Percentiles rank a stretch among this genome's conserved stretches.
phyloP scores from a whole-genome alignment of 2,113 vertebrate genomes.

The Rhombomys opimus region DNA sequence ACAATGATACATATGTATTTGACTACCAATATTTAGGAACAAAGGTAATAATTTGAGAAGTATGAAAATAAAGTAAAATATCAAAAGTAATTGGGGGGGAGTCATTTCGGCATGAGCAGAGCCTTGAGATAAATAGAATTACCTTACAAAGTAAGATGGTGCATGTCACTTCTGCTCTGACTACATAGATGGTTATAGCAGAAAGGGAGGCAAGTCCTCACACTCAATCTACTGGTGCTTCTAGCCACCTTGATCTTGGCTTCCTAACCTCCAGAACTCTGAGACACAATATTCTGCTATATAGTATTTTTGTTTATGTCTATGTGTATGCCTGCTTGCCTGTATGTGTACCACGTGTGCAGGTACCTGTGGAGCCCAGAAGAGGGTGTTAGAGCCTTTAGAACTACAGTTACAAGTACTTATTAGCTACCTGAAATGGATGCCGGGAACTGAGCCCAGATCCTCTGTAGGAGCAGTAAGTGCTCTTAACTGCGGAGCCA shows the following conservation, averaged over 20 bases:
- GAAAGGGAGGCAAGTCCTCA: not conserved
- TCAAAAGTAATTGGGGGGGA: not conserved
- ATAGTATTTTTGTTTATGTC: not conserved
- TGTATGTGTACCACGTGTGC: too few relatives aligned
- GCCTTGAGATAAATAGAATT: not conserved
- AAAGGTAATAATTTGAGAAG: conserved; percentile 25
- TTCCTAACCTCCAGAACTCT: not conserved
- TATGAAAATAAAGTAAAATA: conserved; percentile 18
- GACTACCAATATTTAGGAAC: not conserved
- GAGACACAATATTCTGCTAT: not conserved
- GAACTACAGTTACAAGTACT: not conserved
- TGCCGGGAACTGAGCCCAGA: not conserved
- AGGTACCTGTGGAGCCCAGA: not conserved
- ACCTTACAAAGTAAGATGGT: not conserved
- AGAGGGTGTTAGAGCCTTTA: not conserved
- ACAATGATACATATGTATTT: not conserved
- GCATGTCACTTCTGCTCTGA: not conserved
- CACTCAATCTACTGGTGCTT: not conserved
- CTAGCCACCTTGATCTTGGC: not conserved
- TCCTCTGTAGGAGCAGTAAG: not conserved
- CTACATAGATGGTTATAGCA: not conserved
- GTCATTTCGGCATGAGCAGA: not conserved
- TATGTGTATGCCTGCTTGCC: too few relatives aligned
- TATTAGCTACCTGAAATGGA: too few relatives aligned
- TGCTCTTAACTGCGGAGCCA: not conserved